Conservation (phyloP, 2,888 invertebrate genomes). For the Ypsolopha scabrella region DNA sequence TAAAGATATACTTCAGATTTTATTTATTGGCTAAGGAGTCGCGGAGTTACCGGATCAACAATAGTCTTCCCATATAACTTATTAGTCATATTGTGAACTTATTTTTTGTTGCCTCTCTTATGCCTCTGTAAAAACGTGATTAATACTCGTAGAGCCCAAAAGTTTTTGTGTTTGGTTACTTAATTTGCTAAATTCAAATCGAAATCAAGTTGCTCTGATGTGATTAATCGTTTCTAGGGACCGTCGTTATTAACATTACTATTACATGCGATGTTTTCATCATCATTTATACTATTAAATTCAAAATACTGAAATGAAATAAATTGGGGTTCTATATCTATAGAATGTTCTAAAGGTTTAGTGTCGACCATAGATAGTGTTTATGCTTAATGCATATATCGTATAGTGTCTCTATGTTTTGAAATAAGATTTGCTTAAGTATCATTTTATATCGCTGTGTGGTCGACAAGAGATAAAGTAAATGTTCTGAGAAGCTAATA, state of each 20-base stretch:
- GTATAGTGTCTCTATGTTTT: too few species aligned
- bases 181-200: not conserved
- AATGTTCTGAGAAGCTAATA: too few species aligned
- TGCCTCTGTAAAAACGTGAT: not conserved
- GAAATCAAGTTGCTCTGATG: not conserved
- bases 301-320: too few species aligned
- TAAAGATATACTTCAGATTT: not conserved
- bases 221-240: not conserved
- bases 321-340: too few species aligned
- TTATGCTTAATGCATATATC: too few species aligned
- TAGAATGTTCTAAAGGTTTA: too few species aligned
- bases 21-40: constrained; percentile 15
- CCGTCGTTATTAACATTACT: not conserved
- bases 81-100: constrained; percentile 2
- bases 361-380: too few species aligned
- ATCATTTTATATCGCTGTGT: too few species aligned
- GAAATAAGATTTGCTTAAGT: too few species aligned
- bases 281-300: not conserved
- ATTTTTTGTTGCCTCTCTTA: not conserved
- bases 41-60: constrained; percentile 3
- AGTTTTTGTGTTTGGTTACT: too few species aligned
- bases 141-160: too few species aligned
- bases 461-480: too few species aligned
- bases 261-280: not conserved
- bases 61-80: not conserved